Evolutionary conservation across 2,888 invertebrate genomes (phyloP), one percentile per base, ranked within the genome.

Genomic region (Drosophila affinis): DNA sequence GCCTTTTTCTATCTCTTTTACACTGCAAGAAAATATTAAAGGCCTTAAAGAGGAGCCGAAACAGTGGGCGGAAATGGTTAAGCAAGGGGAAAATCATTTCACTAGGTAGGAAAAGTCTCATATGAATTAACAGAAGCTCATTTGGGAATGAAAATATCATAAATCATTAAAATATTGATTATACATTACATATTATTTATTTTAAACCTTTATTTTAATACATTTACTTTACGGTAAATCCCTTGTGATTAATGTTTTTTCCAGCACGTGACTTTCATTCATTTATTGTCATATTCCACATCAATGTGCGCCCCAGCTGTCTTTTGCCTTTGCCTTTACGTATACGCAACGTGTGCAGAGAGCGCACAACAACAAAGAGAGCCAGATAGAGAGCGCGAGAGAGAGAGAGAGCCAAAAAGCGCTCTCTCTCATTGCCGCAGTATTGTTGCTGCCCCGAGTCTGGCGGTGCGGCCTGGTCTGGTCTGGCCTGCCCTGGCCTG

Each of bases 361-460:
- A 32, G 61, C n/a, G 61, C n/a, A 78, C 72, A 67, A 62, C 55
- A 54, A 45, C 61, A 64, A 9, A 54, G 72, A 45, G 62, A 14
- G 57, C 24, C 24, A 24, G 5, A 69, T 69, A 51, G 45, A 57
- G 69, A 76, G 69, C 32, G 27, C 12, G 27, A 57, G 63, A 48
- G 72, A 45, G 62, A 14, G 57, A 4, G 5, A 24, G 24, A 69
- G 69, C 64, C 62, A 51, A 39, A 59, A 67, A 78, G 69, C 75
- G 71, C 83, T 21, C 21, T 84, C 83, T 84, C 83, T 88, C 39
- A 39, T 78, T 86, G 88, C 62, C 83, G 88, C 88, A 84, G 78
- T 85, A 75, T 76, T 75, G 62, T 77, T 67, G 57, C 51, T 57
- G 69, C 39, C n/a, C 21, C 39, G 39, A 39, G 39, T 39, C 39